A percentile compares a stretch with the other conserved stretches of the same genome.
Conservation (phyloP, 2,888 invertebrate species). For the Cosmia trapezina region DNA sequence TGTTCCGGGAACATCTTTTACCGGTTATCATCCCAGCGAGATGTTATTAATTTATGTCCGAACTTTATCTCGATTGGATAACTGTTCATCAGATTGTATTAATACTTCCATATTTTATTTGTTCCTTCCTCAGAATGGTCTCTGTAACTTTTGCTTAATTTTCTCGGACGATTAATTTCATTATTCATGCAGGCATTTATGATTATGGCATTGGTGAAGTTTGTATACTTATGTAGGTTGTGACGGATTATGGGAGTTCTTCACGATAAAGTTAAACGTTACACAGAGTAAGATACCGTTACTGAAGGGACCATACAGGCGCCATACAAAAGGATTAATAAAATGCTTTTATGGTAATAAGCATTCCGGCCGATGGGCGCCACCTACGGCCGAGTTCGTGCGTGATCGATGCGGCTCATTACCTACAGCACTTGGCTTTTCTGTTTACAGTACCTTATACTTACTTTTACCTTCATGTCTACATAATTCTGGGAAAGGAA, state of each 20-base stretch:
- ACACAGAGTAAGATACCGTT: slow-evolving; percentile 35
- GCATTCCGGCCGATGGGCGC: slow-evolving; percentile 74
- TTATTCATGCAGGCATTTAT: slow-evolving; percentile 18
- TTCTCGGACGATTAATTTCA: slow-evolving; percentile 16
- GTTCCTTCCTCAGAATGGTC: slow-evolving; percentile 1
- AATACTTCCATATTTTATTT: slow-evolving; percentile 34
- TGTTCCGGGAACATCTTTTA: slow-evolving; percentile 43
- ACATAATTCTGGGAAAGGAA: slow-evolving; percentile 53
- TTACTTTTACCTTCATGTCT: slow-evolving; percentile 61
- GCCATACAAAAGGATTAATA: slow-evolving; percentile 64
- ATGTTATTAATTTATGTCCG: slow-evolving; percentile 44
- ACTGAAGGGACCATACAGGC: slow-evolving; percentile 22
- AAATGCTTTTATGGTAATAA: slow-evolving; percentile 62
- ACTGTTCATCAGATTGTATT: slow-evolving; percentile 48
- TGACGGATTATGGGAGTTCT: neutral
- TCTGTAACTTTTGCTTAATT: slow-evolving; percentile 19
- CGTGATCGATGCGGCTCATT: slow-evolving; percentile 67
- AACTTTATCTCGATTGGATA: slow-evolving; percentile 44
- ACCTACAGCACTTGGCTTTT: slow-evolving; percentile 39
- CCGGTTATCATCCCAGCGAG: slow-evolving; percentile 25
- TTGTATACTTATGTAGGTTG: slow-evolving; percentile 4
- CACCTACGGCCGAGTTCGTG: slow-evolving; percentile 68
- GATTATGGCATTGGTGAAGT: neutral
- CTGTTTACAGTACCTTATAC: slow-evolving; percentile 40
- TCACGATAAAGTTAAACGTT: slow-evolving; percentile 13